phyloP scores from a whole-genome alignment of 2,113 vertebrate genomes.

The Actinemys pallida region DNA sequence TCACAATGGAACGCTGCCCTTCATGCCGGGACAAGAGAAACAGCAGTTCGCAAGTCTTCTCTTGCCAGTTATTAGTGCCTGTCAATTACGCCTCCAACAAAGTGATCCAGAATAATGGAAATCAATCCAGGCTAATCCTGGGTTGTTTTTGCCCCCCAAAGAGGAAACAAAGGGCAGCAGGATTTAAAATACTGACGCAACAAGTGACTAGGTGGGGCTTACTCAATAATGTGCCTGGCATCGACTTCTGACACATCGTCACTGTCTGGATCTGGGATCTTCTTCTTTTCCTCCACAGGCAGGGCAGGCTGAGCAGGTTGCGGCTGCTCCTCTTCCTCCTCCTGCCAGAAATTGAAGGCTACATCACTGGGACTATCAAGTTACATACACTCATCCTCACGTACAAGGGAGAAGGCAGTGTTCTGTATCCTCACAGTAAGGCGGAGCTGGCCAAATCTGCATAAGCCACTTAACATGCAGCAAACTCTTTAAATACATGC shows the following conservation, averaged over 20 bases:
- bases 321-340: constrained; percentile 90
- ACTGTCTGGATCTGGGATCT: constrained; percentile 92
- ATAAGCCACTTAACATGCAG: not conserved
- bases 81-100: not conserved
- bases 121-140: not conserved
- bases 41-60: not conserved
- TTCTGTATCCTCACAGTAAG: fast-evolving
- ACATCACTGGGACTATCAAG: not conserved
- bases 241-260: constrained; percentile 94
- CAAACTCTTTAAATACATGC: not conserved
- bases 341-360: constrained; percentile 22
- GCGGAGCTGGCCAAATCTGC: fast-evolving
- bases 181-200: not conserved
- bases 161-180: not conserved
- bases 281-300: constrained; percentile 91
- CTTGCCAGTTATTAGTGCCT: not conserved
- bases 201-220: constrained; percentile 36
- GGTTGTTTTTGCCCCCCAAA: not conserved
- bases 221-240: constrained; percentile 93
- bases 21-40: not conserved
- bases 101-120: not conserved
- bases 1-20: not conserved
- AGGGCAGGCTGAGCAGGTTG: constrained; percentile 67
- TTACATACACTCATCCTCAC: fast-evolving
- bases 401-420: fast-evolving